Evolutionary conservation across 92 coral and sea anemone genomes (phyloP), one percentile per base, ranked within the genome.

Genomic region (Phymanthus crucifer): DNA sequence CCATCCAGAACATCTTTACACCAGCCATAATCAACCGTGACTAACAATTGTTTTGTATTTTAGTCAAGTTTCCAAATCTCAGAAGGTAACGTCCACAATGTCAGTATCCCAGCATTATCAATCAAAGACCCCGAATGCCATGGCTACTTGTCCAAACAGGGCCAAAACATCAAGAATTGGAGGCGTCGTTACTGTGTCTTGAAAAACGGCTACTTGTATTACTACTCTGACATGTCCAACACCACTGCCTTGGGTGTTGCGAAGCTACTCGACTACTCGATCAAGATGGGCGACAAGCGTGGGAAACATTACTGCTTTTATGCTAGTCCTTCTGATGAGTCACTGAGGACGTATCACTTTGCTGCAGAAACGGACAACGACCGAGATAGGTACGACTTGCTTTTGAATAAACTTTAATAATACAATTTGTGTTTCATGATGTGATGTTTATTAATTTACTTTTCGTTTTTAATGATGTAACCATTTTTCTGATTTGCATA

Each of bases 61-160:
- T 68, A 91, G 95, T 65, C 88, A 21, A 81, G 89, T 57, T 91
- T 95, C 47, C 92, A 88, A 73, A 87, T 95, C 83, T 83, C 77
- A 27, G 91, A 90, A 68, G 97, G 94, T 50, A 93, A 80, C 73
- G 93, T 95, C 43, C 99, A 95, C 89, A 95, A 95, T 32, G 99
- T 95, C 78, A 94, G 97, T 71, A 95, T 95, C 69, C 99, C 99
- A 21, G 99, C 99, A 35, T 78, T 95, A 79, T 93, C 99, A 58
- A 95, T 95, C 86, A 89, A 89, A 85, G 94, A 95, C 46, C 99
- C 99, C 7, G 99, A 95, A 77, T 95, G 99, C 88, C 99, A 95
- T 87, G 99, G 99, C 54, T 95, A 93, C 86, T 91, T 95, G 32
- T 69, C 90, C 68, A 95, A 95, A 71, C 87, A 87, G 78, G 99